Evolutionary conservation across 2,113 vertebrate species (phyloP).

Genomic region (Vanacampus margaritifer): DNA sequence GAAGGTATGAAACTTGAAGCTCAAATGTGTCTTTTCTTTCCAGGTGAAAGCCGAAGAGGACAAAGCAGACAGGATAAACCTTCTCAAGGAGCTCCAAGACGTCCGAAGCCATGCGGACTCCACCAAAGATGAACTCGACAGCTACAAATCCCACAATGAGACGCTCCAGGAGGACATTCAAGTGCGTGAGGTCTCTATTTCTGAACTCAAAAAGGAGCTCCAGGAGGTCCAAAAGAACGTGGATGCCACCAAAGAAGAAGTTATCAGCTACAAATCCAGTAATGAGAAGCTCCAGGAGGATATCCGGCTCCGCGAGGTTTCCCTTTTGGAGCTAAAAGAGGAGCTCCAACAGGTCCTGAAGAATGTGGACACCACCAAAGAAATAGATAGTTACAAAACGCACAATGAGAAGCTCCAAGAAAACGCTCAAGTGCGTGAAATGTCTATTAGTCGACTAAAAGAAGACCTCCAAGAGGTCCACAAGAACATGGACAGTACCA

Average conservation of each 20-base stretch:
- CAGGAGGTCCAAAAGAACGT: conserved; percentile 64
- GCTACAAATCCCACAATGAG: conserved; percentile 71
- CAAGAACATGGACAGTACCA: conserved; percentile 68
- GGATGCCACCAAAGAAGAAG: conserved; percentile 75
- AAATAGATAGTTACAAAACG: conserved; percentile 75
- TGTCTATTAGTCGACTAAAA: conserved; percentile 29
- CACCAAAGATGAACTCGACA: conserved; percentile 79
- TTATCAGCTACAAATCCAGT: conserved; percentile 71
- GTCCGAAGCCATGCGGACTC: conserved; percentile 54
- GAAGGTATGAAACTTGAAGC: not conserved
- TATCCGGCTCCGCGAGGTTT: conserved; percentile 45
- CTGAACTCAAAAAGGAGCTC: conserved; percentile 55
- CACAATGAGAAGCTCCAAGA: conserved; percentile 74
- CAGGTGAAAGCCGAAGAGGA: conserved; percentile 50
- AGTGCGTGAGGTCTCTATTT: conserved; percentile 30
- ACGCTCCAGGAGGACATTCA: conserved; percentile 76
- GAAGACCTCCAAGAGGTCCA: conserved; percentile 64
- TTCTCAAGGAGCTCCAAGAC: conserved; percentile 67
- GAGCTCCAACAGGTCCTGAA: conserved; percentile 72
- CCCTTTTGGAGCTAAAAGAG: conserved; percentile 41
- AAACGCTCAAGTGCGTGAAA: conserved; percentile 55
- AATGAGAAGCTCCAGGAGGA: conserved; percentile 77
- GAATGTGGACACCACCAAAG: conserved; percentile 71
- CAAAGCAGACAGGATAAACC: conserved; percentile 27
- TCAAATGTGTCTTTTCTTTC: not conserved